These are phyloP conservation scores for Synanthedon myopaeformis DNA, from an alignment of 2,888 invertebrate species.

Conservation along the genomic window DNA sequence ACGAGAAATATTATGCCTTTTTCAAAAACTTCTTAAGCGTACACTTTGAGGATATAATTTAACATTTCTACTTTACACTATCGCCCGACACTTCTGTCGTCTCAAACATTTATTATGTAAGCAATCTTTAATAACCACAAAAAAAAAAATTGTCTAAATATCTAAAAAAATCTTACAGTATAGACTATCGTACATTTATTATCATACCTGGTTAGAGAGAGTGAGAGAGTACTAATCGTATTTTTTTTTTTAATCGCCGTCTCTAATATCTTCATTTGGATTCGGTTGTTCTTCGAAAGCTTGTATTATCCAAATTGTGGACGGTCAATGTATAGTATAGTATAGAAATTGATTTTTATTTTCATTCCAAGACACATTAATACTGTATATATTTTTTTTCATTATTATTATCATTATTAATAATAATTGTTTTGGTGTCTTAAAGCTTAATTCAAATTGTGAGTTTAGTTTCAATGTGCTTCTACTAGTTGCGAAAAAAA, in stretches of 20 bases:
- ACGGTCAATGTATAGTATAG: neutral
- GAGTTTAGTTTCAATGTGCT: too few relatives aligned
- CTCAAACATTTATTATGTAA: constrained; percentile 21
- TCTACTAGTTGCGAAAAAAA: too few relatives aligned
- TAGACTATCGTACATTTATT: constrained; percentile 49
- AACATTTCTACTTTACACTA: constrained; percentile 25
- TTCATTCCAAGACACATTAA: neutral
- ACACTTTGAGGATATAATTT: constrained; percentile 29
- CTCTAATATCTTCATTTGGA: neutral
- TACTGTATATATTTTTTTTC: too few relatives aligned
- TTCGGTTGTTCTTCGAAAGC: neutral
- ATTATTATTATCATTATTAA: too few relatives aligned
- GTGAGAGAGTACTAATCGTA: constrained; percentile 30
- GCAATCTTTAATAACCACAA: constrained; percentile 32
- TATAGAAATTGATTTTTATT: neutral
- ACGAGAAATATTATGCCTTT: constrained; percentile 22
- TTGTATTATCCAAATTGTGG: neutral
- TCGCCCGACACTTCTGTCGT: constrained; percentile 31
- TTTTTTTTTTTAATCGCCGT: constrained; percentile 19
- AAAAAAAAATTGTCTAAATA: constrained; percentile 49
- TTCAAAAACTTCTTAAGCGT: constrained; percentile 33
- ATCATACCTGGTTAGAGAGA: constrained; percentile 19
- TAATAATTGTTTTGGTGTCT: too few relatives aligned
- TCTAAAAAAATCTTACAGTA: constrained; percentile 43
- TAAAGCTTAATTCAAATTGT: too few relatives aligned